These are phyloP conservation scores for Forficula auricularia DNA, from an alignment of 1,140 invertebrate species.

Conservation along the genomic window DNA sequence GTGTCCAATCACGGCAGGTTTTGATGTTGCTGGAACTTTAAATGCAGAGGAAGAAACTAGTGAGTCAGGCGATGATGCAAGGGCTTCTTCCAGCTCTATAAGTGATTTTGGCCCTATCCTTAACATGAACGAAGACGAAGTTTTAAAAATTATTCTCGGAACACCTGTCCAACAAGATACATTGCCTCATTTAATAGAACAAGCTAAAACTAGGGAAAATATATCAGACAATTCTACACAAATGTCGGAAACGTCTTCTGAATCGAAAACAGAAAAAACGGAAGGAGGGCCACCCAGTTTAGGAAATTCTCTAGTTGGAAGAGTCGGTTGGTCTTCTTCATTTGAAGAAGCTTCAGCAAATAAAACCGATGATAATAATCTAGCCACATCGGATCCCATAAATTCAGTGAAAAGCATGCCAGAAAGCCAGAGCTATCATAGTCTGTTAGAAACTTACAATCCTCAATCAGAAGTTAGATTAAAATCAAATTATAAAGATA, in stretches of 20 bases:
- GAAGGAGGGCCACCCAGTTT: constrained; percentile 28
- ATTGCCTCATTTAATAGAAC: background rate
- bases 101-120: constrained; percentile 30
- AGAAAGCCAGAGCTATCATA: constrained; percentile 30
- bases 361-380: constrained; percentile 1
- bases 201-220: background rate
- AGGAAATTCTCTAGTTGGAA: constrained; percentile 47
- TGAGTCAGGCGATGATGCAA: background rate
- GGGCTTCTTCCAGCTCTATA: background rate
- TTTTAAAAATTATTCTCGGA: constrained; percentile 17
- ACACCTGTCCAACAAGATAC: constrained; percentile 4
- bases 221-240: constrained; percentile 5
- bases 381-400: constrained; percentile 9
- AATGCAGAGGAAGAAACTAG: background rate
- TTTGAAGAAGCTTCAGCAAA: constrained; percentile 32
- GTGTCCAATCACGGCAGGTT: constrained; percentile 40
- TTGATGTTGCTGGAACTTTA: constrained; percentile 54
- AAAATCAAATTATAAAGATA: no score
- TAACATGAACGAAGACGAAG: constrained; percentile 24
- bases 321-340: constrained; percentile 45
- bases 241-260: background rate
- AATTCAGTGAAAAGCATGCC: constrained; percentile 14
- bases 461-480: background rate
- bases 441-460: constrained; percentile 16
- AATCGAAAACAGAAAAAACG: constrained; percentile 31